Conservation (phyloP, 2,888 invertebrate genomes). For the Patella depressa region DNA sequence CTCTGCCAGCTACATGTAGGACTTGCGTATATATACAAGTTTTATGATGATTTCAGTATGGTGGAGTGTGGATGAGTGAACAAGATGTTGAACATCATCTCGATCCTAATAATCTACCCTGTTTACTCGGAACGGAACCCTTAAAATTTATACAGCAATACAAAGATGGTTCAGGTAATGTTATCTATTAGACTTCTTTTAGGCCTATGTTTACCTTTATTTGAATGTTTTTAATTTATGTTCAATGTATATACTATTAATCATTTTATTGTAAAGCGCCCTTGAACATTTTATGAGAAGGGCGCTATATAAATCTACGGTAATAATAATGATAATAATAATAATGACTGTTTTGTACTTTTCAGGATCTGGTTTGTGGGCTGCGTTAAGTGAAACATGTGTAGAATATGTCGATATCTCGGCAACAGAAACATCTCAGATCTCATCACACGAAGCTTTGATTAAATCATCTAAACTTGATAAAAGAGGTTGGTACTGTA, state of each 20-base stretch:
- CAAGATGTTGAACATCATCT: constrained; percentile 55
- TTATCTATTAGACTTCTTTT: too few relatives aligned
- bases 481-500: constrained; percentile 55
- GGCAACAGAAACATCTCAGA: constrained; percentile 49
- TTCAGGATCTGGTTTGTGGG: constrained; percentile 32
- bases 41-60: constrained; percentile 38
- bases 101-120: constrained; percentile 37
- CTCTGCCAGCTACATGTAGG: not conserved
- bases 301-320: too few relatives aligned
- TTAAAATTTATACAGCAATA: constrained; percentile 50
- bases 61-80: constrained; percentile 54
- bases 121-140: constrained; percentile 63
- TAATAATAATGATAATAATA: too few relatives aligned
- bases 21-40: not conserved
- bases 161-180: constrained; percentile 25
- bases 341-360: not conserved
- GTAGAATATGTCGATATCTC: constrained; percentile 54
- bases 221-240: too few relatives aligned
- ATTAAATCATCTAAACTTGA: constrained; percentile 68
- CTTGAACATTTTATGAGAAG: too few relatives aligned
- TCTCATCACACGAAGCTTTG: constrained; percentile 62
- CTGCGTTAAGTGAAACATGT: constrained; percentile 47
- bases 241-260: too few relatives aligned
- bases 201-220: too few relatives aligned
- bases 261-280: too few relatives aligned